Base-by-base conservation (phyloP, 37 sponge, comb jelly and placozoan species). In the Cliona cf. orientalis region DNA sequence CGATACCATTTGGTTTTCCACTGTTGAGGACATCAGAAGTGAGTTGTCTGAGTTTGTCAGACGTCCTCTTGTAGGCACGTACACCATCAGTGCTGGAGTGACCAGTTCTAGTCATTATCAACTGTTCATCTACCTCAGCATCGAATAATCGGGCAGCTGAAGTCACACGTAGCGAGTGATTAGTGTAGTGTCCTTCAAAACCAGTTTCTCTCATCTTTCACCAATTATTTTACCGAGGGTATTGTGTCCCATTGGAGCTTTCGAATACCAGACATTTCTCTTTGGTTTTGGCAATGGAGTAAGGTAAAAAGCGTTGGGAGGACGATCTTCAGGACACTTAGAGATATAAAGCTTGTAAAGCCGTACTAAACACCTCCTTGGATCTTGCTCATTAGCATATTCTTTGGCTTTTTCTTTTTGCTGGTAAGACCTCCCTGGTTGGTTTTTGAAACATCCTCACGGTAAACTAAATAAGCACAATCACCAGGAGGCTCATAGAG, bases 111-210 rank as follows among this genome's bases (percentile, higher is more conserved):
- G n/a, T n/a, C n/a, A n/a, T n/a, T n/a, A n/a, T n/a, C n/a, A n/a
- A n/a, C 42, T 84, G 84, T 42, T 84, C 84, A 46, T 84, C 84
- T 22, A 84, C n/a, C 59, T 72, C 69, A 34, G 72, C 66, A 46
- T 74, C 40, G 41, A 66, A 84, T 0, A 84, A 70, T 17, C 69
- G 56, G 9, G 84, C 75, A n/a, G 84, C 84, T 33, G 34, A 31
- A 36, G 84, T 35, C 9, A 64, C 84, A 5, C 68, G 58, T 1
- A 84, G 57, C 12, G 76, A 75, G 39, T 84, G 84, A 67, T 84
- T 84, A 19, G 76, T 84, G 46, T 67, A 71, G 36, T 75, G 34
- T 0, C 84, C 84, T 11, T 25, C 33, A 37, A 75, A 58, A 36
- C 84, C 84, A 33, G 76, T 76, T 35, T 22, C 40, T n/a, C 31